phyloP scores from a whole-genome alignment of 30 jellyfish, hydroid and myxozoan genomes.

The Aurelia sp. region DNA sequence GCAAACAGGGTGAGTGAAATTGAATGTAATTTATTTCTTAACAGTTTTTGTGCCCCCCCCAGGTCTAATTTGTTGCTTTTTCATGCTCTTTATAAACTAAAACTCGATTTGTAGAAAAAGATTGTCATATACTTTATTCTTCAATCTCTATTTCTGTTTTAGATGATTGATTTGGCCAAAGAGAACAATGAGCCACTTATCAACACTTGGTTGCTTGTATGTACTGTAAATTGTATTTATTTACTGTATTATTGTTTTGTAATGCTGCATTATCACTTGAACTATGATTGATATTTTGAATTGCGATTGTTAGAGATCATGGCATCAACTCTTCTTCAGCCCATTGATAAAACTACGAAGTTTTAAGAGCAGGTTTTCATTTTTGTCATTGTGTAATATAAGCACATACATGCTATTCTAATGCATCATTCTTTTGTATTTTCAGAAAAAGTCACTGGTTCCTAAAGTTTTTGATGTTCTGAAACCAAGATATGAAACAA shows the following conservation, averaged over 20 bases:
- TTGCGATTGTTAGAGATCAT: neutral
- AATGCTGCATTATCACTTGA: too few relatives aligned
- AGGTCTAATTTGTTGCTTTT: neutral
- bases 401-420: too few relatives aligned
- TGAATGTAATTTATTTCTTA: too few relatives aligned
- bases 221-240: neutral
- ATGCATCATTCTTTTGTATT: neutral
- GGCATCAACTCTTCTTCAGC: neutral
- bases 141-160: constrained; percentile 1
- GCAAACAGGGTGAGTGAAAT: constrained; percentile 96
- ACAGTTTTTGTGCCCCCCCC: too few relatives aligned
- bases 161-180: constrained; percentile 92
- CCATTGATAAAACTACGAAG: neutral
- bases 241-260: neutral
- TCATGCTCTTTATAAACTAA: neutral
- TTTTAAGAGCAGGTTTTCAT: too few relatives aligned
- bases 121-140: neutral
- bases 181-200: constrained; percentile 75
- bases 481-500: constrained; percentile 73
- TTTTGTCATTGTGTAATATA: too few relatives aligned
- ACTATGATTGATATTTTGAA: neutral
- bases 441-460: constrained; percentile 81
- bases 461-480: constrained; percentile 87
- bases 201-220: constrained; percentile 75
- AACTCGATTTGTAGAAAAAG: neutral